Evolutionary conservation across 2,888 invertebrate genomes (phyloP).

Genomic region (Nysson spinosus): DNA sequence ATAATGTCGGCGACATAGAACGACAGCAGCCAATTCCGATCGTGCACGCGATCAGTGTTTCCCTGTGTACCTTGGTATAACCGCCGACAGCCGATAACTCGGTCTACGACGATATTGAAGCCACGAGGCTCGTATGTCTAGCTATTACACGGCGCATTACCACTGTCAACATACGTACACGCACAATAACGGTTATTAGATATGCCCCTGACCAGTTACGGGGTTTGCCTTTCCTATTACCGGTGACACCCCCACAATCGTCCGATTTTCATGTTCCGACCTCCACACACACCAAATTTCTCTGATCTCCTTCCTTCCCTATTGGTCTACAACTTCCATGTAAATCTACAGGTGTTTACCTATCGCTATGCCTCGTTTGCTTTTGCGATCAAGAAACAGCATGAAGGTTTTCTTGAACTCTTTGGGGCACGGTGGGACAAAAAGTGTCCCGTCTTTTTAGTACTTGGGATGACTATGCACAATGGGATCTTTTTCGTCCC

Average conservation of each 20-base stretch:
- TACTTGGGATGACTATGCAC: too few species aligned
- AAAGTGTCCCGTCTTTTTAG: too few species aligned
- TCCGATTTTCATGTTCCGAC: too few species aligned
- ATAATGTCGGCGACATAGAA: not conserved
- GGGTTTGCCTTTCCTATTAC: constrained; percentile 57
- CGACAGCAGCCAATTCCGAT: constrained; percentile 1
- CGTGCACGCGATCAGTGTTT: constrained; percentile 28
- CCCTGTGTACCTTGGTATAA: constrained; percentile 38
- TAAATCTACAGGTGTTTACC: constrained; percentile 14
- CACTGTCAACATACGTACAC: constrained; percentile 69
- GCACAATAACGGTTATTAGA: constrained; percentile 73
- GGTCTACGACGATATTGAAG: constrained; percentile 39
- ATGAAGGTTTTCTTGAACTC: too few species aligned
- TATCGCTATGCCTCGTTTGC: constrained; percentile 8
- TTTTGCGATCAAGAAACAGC: constrained; percentile 10
- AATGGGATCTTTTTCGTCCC: too few species aligned
- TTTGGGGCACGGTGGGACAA: too few species aligned
- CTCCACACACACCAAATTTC: constrained; percentile 2
- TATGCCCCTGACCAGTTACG: constrained; percentile 50
- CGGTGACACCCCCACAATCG: constrained; percentile 39
- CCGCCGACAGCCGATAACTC: constrained; percentile 44
- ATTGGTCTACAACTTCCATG: not conserved
- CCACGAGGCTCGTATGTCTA: constrained; percentile 46
- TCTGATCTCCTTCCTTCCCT: not conserved
- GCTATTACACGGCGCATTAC: constrained; percentile 69